Conservation (phyloP, 2,888 invertebrate genomes). For the Ashinkailepas kermadecensis region DNA sequence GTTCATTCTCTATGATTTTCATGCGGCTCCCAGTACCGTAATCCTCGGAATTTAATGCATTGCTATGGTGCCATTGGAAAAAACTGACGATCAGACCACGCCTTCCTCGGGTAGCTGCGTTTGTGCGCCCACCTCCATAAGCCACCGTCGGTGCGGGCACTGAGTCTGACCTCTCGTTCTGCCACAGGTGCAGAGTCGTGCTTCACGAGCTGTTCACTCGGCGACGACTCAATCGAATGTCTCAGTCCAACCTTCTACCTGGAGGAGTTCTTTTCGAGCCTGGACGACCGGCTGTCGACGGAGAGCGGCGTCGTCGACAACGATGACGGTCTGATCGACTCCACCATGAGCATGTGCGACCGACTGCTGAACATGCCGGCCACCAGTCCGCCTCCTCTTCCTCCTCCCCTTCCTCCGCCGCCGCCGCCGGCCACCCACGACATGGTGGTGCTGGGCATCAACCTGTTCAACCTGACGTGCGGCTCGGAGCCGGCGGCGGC, state of each 20-base stretch:
- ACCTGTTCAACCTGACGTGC: constrained; percentile 40
- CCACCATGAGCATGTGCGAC: constrained; percentile 20
- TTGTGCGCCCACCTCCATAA: too few relatives aligned
- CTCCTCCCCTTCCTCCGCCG: neutral
- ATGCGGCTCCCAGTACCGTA: too few relatives aligned
- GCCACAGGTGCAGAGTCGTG: neutral
- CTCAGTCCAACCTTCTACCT: neutral
- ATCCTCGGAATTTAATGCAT: too few relatives aligned
- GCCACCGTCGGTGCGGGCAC: too few relatives aligned
- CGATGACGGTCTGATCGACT: constrained; percentile 2
- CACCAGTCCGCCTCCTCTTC: neutral
- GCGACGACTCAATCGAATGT: neutral
- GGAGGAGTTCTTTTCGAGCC: constrained; percentile 17
- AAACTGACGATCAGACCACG: too few relatives aligned
- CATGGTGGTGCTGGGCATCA: constrained; percentile 43
- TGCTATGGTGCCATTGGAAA: too few relatives aligned
- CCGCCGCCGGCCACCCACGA: neutral
- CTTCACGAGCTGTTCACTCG: neutral
- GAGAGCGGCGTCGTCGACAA: neutral
- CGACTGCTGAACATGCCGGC: neutral
- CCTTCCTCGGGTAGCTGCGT: too few relatives aligned
- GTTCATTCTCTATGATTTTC: too few relatives aligned
- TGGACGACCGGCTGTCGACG: neutral
- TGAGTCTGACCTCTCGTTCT: too few relatives aligned
- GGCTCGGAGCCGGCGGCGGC: constrained; percentile 22